phyloP scores from a whole-genome alignment of 2,113 vertebrate species.

The Onychorhynchus coronatus region DNA sequence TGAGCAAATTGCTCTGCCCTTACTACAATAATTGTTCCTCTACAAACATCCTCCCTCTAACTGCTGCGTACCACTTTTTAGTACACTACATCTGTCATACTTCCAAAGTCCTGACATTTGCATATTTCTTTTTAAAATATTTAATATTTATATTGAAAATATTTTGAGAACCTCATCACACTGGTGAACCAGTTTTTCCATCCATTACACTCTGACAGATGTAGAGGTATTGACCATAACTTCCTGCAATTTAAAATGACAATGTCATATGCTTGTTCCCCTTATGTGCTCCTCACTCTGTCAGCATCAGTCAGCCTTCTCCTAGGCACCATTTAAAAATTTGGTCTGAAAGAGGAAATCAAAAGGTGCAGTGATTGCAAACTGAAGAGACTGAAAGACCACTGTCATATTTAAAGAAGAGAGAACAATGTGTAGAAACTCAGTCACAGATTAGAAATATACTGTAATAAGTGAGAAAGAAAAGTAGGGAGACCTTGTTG shows the following conservation, averaged over 20 bases:
- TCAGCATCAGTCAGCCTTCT: not conserved
- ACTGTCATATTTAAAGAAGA: not conserved
- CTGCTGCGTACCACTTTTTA: not conserved
- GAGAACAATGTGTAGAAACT: not conserved
- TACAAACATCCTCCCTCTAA: not conserved
- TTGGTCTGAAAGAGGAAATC: not conserved
- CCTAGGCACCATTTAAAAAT: not conserved
- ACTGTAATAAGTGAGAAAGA: not conserved
- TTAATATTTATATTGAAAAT: not conserved
- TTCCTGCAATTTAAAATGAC: not conserved
- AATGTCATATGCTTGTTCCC: not conserved
- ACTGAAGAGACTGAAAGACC: not conserved
- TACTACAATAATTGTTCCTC: not conserved
- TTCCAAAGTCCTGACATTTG: not conserved
- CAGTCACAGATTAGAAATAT: not conserved
- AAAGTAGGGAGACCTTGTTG: not conserved
- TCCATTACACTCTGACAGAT: not conserved
- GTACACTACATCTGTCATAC: not conserved
- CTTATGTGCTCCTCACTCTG: not conserved
- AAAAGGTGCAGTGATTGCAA: not conserved
- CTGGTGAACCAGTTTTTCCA: not conserved
- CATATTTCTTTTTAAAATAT: not conserved
- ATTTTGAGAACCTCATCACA: not conserved
- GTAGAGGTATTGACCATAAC: not conserved
- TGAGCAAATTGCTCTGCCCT: not conserved